Evolutionary conservation across 2,113 vertebrate genomes (phyloP), one percentile per base, ranked within the genome.

Genomic region (Turnix velox): DNA sequence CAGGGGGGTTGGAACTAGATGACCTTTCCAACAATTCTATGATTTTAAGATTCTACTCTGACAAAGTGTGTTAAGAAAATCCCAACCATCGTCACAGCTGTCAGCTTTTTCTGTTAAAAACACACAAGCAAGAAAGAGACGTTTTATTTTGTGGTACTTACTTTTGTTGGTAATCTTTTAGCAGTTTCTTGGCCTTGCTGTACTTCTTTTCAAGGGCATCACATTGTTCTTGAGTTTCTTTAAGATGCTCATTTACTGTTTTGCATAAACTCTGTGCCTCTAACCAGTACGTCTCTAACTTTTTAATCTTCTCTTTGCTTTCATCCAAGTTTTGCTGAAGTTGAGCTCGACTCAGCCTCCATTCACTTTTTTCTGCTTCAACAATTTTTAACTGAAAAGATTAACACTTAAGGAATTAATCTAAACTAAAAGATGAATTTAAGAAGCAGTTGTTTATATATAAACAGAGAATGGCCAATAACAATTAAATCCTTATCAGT

Each of bases 101-200:
- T 33, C 25, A 72, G 40, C 40, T 67, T 86, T 77, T 18, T 28
- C 14, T 49, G 65, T 12, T 48, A 9, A 67, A 73, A 80, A 79
- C 6, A 73, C 4, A 39, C 6, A 84, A 68, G 25, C 31, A 90
- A 84, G 37, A 67, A 68, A 62, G 12, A 69, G 23, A 66, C 4
- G 15, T 25, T 7, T 7, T 28, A 55, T 75, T 74, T 66, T 51
- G 42, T 12, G 5, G 15, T 76, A 98, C 98, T 98, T 96, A 99
- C 99, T 99, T 99, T 91, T 98, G 98, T 81, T 99, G 99, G 95
- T 98, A 98, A 80, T 99, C 98, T 95, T 99, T 99, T 69, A 99
- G 97, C 80, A 99, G 96, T 72, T 99, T 99, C 97, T 99, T 99
- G 71, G 99, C 98, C 91, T 99, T 99, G 97, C 82, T 98, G 96